Conservation (phyloP, 1,140 invertebrate species). For the Hylaeus volcanicus region DNA sequence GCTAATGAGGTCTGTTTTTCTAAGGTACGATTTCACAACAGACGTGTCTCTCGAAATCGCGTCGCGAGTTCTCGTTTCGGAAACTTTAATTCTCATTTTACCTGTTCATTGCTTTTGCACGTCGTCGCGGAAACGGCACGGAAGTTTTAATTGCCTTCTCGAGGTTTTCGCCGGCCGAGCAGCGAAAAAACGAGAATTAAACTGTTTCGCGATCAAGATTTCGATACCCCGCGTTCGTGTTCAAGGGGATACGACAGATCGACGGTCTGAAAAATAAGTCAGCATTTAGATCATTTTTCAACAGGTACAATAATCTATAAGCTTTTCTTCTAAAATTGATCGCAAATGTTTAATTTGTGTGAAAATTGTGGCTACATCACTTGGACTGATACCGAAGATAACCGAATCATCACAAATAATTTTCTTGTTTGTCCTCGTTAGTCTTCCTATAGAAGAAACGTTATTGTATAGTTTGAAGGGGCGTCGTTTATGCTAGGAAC, state of each 20-base stretch:
- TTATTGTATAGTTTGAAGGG: too few relatives aligned
- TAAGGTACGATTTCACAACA: neutral
- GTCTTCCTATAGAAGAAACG: too few relatives aligned
- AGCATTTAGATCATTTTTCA: too few relatives aligned
- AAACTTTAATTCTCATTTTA: constrained; percentile 59
- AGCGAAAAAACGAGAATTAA: constrained; percentile 41
- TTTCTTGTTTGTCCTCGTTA: too few relatives aligned
- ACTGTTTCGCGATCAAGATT: constrained; percentile 55
- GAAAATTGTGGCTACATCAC: too few relatives aligned
- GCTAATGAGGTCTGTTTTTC: neutral
- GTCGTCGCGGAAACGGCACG: constrained; percentile 31
- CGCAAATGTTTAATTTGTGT: too few relatives aligned
- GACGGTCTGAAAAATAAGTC: too few relatives aligned
- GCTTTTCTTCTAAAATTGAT: too few relatives aligned
- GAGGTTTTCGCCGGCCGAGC: neutral
- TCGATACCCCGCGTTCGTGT: neutral
- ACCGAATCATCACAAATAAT: too few relatives aligned
- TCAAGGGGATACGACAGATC: neutral
- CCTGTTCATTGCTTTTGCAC: constrained; percentile 34
- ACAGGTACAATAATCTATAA: too few relatives aligned
- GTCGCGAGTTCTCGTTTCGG: constrained; percentile 16
- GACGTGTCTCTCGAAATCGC: neutral
- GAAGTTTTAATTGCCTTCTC: constrained; percentile 61
- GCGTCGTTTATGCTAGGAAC: too few relatives aligned
- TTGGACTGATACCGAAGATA: too few relatives aligned